Percentiles rank a stretch among this genome's conserved stretches.
Evolutionary conservation across 2,113 vertebrate species (phyloP).

Genomic region (Riparia riparia): DNA sequence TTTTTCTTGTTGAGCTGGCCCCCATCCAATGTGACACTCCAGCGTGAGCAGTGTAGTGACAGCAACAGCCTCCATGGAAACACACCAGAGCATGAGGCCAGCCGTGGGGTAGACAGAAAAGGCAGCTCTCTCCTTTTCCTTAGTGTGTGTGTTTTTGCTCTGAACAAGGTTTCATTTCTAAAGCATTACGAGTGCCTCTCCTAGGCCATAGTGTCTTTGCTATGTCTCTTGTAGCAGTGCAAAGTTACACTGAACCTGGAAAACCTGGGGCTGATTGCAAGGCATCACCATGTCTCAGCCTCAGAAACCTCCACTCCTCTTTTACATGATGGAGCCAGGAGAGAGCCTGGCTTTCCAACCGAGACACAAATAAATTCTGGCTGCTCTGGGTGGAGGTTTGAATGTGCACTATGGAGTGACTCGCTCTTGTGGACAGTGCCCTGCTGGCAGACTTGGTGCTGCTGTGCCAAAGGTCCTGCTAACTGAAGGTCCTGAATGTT

Average conservation of each 20-base stretch:
- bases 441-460: neutral
- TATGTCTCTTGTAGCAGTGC: neutral
- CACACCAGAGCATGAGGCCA: slow-evolving; percentile 56
- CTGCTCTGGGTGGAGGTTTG: neutral
- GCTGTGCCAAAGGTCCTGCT: neutral
- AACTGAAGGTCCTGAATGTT: neutral
- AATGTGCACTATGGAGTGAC: accelerated
- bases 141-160: neutral
- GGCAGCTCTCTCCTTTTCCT: neutral
- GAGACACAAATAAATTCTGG: neutral
- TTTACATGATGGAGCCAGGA: neutral
- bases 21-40: slow-evolving; percentile 63
- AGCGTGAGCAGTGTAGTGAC: slow-evolving; percentile 52
- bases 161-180: neutral
- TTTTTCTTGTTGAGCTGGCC: slow-evolving; percentile 68
- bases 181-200: neutral
- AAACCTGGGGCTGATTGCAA: neutral
- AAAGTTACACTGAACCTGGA: neutral
- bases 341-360: neutral
- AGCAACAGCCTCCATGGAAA: slow-evolving; percentile 74
- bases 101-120: slow-evolving; percentile 29
- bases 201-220: accelerated
- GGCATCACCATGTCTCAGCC: neutral
- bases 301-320: neutral
- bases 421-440: neutral